Conservation (phyloP, 2,797 vertebrate genomes). For the Phalanger gymnotis region DNA sequence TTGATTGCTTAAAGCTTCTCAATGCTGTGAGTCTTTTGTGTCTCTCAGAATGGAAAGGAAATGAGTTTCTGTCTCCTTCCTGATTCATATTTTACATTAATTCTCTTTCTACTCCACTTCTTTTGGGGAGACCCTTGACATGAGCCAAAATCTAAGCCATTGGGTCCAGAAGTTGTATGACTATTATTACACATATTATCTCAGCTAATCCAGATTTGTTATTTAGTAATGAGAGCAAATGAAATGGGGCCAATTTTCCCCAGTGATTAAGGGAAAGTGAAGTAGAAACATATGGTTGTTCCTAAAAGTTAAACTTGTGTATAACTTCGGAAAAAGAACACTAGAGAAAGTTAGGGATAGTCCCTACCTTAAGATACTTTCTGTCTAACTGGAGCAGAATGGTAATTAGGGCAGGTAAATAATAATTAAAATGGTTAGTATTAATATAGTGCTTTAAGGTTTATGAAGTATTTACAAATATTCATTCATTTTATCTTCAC, state of each 20-base stretch:
- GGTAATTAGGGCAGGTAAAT: background rate
- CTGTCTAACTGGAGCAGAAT: background rate
- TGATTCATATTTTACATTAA: background rate
- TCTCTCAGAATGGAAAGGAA: background rate
- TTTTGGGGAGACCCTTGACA: background rate
- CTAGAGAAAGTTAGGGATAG: background rate
- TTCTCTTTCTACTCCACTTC: background rate
- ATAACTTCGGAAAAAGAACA: background rate
- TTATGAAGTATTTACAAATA: background rate
- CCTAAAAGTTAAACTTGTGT: background rate
- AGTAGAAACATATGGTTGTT: background rate
- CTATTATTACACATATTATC: background rate
- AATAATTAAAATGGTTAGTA: background rate
- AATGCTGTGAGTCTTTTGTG: background rate
- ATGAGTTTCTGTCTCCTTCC: background rate
- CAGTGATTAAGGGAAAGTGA: background rate
- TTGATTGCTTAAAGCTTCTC: background rate
- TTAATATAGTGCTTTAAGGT: background rate
- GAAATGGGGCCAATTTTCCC: background rate
- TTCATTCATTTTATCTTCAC: background rate
- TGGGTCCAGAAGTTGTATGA: background rate
- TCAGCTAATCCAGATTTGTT: background rate
- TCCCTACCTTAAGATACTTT: background rate
- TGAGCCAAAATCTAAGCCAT: background rate
- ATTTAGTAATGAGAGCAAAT: background rate